Percentiles rank a stretch among this genome's conserved stretches.
phyloP scores from a whole-genome alignment of 2,797 vertebrate species.

The Lepus townsendii region DNA sequence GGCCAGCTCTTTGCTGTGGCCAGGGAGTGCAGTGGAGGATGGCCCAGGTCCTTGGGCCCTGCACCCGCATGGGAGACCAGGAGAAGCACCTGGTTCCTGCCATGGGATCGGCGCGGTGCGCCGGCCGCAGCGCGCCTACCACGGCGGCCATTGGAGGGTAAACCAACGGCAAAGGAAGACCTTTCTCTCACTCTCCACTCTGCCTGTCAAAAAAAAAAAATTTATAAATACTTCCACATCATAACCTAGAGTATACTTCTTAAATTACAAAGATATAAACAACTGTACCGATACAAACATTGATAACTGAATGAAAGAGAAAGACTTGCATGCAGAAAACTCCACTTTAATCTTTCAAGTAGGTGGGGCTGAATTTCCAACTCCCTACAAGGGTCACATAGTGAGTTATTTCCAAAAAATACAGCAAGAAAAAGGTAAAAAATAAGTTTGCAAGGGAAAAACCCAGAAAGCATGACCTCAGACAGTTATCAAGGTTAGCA shows the following conservation, averaged over 20 bases:
- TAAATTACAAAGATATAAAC: neutral
- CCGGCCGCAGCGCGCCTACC: no score
- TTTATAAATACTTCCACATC: no score
- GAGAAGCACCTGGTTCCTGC: no score
- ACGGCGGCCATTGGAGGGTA: no score
- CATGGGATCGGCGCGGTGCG: no score
- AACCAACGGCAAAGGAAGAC: no score
- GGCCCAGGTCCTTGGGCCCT: no score
- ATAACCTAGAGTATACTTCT: neutral
- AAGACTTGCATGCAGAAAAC: neutral
- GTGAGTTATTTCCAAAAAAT: neutral
- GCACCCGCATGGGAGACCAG: no score
- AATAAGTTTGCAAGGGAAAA: neutral
- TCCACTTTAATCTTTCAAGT: neutral
- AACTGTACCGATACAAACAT: neutral
- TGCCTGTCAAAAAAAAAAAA: neutral
- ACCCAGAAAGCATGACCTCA: neutral
- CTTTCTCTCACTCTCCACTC: no score
- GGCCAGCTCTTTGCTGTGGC: no score
- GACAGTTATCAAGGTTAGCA: neutral
- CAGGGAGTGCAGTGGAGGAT: no score
- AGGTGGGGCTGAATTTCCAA: neutral
- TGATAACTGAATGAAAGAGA: neutral
- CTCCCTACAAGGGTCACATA: neutral
- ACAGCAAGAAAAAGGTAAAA: rapidly evolving